Evolutionary conservation across 1,140 invertebrate genomes (phyloP).

Genomic region (Drosophila mauritiana): DNA sequence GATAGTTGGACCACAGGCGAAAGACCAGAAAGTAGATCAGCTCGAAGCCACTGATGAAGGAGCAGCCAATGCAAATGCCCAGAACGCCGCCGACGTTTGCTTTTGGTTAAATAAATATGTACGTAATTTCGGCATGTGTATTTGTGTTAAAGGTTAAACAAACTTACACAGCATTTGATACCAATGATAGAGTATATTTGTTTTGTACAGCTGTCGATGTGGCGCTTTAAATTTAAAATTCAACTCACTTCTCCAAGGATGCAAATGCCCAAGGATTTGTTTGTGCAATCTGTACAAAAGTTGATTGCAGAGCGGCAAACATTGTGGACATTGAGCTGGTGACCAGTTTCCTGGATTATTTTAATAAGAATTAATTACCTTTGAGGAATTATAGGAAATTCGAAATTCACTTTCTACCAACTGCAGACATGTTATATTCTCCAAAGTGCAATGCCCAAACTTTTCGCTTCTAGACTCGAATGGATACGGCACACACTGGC

Average conservation of each 20-base stretch:
- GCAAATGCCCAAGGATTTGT: constrained; percentile 24
- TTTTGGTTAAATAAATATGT: constrained; percentile 1
- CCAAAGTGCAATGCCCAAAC: constrained; percentile 27
- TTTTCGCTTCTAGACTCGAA: constrained; percentile 13
- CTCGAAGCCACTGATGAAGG: constrained; percentile 68
- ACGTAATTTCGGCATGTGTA: not conserved
- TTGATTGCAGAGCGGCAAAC: constrained; percentile 40
- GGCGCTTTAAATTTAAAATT: constrained; percentile 15
- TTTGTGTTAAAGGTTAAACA: not conserved
- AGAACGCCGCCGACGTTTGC: constrained; percentile 64
- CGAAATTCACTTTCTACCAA: constrained; percentile 29
- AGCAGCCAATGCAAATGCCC: constrained; percentile 70
- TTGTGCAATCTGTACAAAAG: constrained; percentile 25
- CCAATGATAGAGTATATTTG: constrained; percentile 34
- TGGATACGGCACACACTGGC: constrained; percentile 44
- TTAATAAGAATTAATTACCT: not conserved
- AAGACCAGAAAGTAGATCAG: constrained; percentile 63
- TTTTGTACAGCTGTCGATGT: constrained; percentile 13
- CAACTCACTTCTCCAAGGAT: constrained; percentile 39
- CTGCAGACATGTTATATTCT: constrained; percentile 31
- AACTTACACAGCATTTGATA: constrained; percentile 48
- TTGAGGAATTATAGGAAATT: not conserved
- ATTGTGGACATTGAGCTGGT: constrained; percentile 25
- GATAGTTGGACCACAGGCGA: constrained; percentile 64
- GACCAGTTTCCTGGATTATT: constrained; percentile 35